phyloP scores from a whole-genome alignment of 1,140 invertebrate genomes.

The Chrysomallon squamiferum region DNA sequence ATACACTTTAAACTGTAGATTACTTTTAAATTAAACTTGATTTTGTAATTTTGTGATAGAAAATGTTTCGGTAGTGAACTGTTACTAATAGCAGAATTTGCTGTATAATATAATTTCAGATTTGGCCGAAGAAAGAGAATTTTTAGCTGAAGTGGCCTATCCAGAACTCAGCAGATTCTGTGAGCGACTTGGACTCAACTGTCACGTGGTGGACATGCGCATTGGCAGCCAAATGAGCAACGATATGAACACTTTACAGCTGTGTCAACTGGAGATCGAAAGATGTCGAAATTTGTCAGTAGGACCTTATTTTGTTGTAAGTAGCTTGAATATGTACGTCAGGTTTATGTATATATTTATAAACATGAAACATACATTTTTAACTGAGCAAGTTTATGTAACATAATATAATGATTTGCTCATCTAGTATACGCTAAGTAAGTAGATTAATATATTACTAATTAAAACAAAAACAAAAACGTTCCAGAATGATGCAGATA shows the following conservation, averaged over 20 bases:
- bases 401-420: too few relatives aligned
- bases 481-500: too few relatives aligned
- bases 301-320: slow-evolving; percentile 17
- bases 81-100: too few relatives aligned
- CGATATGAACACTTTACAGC: slow-evolving; percentile 9
- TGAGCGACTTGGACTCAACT: slow-evolving; percentile 25
- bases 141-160: slow-evolving; percentile 29
- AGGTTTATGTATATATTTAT: neutral
- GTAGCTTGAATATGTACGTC: neutral
- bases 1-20: too few relatives aligned
- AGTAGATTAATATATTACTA: too few relatives aligned
- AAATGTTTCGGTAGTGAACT: too few relatives aligned
- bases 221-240: slow-evolving; percentile 18
- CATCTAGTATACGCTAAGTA: too few relatives aligned
- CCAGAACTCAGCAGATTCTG: slow-evolving; percentile 22
- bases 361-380: neutral
- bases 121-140: slow-evolving; percentile 29
- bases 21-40: too few relatives aligned
- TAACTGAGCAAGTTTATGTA: too few relatives aligned
- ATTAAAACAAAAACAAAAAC: too few relatives aligned
- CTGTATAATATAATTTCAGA: slow-evolving; percentile 14
- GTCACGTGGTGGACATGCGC: slow-evolving; percentile 32
- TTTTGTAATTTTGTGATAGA: too few relatives aligned
- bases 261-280: slow-evolving; percentile 12
- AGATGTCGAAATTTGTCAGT: slow-evolving; percentile 13